Base-by-base conservation (phyloP, 2,888 invertebrate genomes). In the Imbricaverruca yamaguchii region DNA sequence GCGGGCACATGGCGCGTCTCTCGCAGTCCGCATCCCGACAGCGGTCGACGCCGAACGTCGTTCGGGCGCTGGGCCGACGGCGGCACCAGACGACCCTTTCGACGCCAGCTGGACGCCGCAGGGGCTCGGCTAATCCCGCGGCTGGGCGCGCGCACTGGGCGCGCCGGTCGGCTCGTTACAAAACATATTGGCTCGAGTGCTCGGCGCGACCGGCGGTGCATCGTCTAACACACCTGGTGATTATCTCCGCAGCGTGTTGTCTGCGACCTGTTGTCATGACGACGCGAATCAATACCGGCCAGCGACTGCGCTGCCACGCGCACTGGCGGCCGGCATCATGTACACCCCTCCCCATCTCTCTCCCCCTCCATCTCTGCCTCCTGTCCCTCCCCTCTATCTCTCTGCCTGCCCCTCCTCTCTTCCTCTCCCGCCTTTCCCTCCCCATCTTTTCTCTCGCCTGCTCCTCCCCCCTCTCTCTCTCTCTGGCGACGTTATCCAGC, bases 221-320 rank as follows among this genome's bases (percentile, higher is more conserved):
- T 55, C 74, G 21, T 21, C 53, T 74, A 21, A 74, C 18, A 55
- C 74, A 74, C 74, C 74, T 74, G 74, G 53, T 55, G 53, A 74
- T 74, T 53, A 74, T 53, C 74, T 74, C 21, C 53, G 74, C 10
- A 21, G 74, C 74, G 74, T n/a, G 23, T 53, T 74, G 74, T 55
- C 23, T 21, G 74, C 55, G 21, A 21, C 21, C 55, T 53, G 74
- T 74, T 18, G 53, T 21, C 74, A 74, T 74, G 74, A 11, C 55
- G 21, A 74, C 74, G 53, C 12, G 69, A 74, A 74, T 74, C 74
- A 74, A 74, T 74, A 74, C 74, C 11, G n/a, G 18, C 10, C 55
- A 55, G 21, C 15, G 59, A 59, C 15, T 59, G 15, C 7, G 59
- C 59, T 39, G 39, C 39, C 39, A 39, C 39, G 39, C 39, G 4